Conservation (phyloP, 1,140 invertebrate species). For the Dreissena polymorpha region DNA sequence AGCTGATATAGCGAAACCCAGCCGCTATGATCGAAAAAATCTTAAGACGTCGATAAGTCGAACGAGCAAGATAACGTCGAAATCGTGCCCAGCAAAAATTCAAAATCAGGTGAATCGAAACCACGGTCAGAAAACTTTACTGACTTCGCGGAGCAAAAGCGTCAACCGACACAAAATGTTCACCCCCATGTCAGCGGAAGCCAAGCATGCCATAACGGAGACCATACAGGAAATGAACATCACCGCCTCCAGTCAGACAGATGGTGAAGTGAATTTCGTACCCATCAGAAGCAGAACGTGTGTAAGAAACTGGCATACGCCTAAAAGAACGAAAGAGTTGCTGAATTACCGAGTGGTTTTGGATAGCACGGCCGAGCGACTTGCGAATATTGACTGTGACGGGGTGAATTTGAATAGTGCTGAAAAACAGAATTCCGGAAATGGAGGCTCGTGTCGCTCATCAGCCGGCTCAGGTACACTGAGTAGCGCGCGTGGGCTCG, state of each 20-base stretch:
- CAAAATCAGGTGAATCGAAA: constrained; percentile 5
- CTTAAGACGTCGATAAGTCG: constrained; percentile 19
- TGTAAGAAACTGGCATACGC: constrained; percentile 21
- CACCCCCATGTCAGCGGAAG: constrained; percentile 53
- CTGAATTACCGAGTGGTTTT: neutral
- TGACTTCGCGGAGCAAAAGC: constrained; percentile 39
- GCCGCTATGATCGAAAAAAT: neutral
- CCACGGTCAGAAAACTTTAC: constrained; percentile 15
- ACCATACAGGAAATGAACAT: constrained; percentile 54
- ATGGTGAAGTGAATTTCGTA: constrained; percentile 10
- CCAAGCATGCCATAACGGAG: constrained; percentile 53
- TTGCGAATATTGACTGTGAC: constrained; percentile 8
- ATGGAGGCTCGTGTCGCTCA: constrained; percentile 28
- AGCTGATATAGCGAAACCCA: neutral
- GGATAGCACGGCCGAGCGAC: neutral
- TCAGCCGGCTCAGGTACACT: constrained; percentile 1
- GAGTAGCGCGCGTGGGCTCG: neutral
- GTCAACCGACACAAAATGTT: constrained; percentile 45
- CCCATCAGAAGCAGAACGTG: constrained; percentile 22
- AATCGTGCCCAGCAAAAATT: constrained; percentile 47
- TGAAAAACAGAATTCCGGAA: constrained; percentile 4
- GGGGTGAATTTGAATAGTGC: constrained; percentile 14
- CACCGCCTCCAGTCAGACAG: neutral
- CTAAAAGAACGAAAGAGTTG: constrained; percentile 1
- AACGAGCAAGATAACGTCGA: constrained; percentile 27